These are phyloP conservation scores for Troilus luridus DNA, from an alignment of 2,888 invertebrate genomes.

Conservation along the genomic window DNA sequence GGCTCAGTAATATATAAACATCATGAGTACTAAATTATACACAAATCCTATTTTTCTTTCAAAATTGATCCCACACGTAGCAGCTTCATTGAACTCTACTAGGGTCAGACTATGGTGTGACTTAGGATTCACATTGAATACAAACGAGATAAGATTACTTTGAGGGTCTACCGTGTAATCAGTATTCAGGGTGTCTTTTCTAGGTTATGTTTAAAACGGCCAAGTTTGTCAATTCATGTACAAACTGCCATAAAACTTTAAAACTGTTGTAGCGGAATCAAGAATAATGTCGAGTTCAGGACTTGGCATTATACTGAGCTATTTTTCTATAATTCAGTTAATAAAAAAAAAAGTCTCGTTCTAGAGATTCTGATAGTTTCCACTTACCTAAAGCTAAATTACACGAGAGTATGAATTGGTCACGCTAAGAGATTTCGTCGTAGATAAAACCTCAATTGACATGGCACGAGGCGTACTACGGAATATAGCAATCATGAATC, in stretches of 20 bases:
- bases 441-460: background rate
- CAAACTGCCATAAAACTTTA: background rate
- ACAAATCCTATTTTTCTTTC: no score
- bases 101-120: background rate
- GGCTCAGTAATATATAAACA: no score
- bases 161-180: background rate
- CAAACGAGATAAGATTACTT: constrained; percentile 5
- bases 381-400: background rate
- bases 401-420: background rate
- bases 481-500: background rate
- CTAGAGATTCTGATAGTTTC: background rate
- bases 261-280: background rate
- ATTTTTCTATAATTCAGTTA: background rate
- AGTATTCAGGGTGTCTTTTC: background rate
- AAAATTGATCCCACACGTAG: background rate
- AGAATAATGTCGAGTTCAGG: background rate
- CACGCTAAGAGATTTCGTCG: background rate
- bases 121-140: background rate
- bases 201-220: background rate
- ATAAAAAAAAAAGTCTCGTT: background rate
- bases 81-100: background rate
- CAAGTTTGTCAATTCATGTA: background rate
- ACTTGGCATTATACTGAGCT: background rate
- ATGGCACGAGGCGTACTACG: background rate
- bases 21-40: no score